Evolutionary conservation across 2,797 vertebrate species (phyloP), one percentile per base, ranked within the genome.

Genomic region (Paedocypris micromegethes): DNA sequence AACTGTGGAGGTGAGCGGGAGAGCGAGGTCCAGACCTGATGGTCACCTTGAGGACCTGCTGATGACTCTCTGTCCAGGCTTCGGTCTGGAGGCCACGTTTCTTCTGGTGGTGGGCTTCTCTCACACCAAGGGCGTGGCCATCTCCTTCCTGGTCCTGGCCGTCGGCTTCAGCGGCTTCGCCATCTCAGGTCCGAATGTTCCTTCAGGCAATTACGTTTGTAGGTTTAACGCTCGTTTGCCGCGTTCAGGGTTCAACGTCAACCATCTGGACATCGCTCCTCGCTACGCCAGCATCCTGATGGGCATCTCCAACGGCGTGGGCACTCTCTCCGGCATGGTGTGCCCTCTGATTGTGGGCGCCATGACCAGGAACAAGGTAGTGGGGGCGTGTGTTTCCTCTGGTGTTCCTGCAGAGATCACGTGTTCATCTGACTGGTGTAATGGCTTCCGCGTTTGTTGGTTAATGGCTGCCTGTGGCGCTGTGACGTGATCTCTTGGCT

Each of bases 81-180:
- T 96, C 55, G 94, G 94, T 45, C 90, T 96, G 91, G 94, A 95
- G 77, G 93, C 94, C 0, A 95, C 94, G 0, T 80, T 96, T 37
- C 86, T 96, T 77, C 82, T 96, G 73, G 94, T 96, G 64, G 94
- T 96, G 6, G 94, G 94, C 4, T 96, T 93, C 80, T 96, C 94
- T 3, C 94, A 96, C 61, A 92, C 92, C 5, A 94, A 90, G 76
- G 92, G 81, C 0, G 82, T 95, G 23, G 92, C 94, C 39, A 95
- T 96, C 74, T 85, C 91, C 2, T 96, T 96, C 81, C 85, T 96
- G 42, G 91, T 95, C 44, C 81, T 96, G 40, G 94, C 94, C 0
- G 94, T 96, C 63, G 94, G 94, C 56, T 96, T 96, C 82, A 94
- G 92, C 66, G 94, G 94, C 64, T 96, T 96, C 59, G 94, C 94